These are phyloP conservation scores for Argyresthia albistria DNA, from an alignment of 2,888 invertebrate genomes.

Conservation along the genomic window DNA sequence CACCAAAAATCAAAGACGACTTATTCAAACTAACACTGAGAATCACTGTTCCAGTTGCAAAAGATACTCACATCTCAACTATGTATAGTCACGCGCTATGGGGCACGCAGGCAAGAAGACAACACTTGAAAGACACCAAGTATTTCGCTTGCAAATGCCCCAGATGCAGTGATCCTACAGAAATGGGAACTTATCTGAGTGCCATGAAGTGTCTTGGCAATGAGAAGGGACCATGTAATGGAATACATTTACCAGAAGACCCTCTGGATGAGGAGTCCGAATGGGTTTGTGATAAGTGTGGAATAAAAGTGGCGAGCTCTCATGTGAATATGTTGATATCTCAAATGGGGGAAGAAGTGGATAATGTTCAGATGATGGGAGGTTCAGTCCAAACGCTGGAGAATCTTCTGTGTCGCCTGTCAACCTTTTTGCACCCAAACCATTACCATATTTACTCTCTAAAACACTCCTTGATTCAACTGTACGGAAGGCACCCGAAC, in stretches of 20 bases:
- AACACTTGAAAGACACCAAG: constrained; percentile 84
- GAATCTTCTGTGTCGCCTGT: constrained; percentile 76
- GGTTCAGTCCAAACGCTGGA: constrained; percentile 75
- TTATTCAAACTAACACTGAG: constrained; percentile 78
- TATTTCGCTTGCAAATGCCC: constrained; percentile 83
- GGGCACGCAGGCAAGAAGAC: constrained; percentile 86
- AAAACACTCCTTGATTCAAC: constrained; percentile 85
- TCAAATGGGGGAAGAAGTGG: constrained; percentile 84
- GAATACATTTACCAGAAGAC: constrained; percentile 79
- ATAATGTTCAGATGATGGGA: constrained; percentile 74
- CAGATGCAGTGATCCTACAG: constrained; percentile 86
- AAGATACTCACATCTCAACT: constrained; percentile 83
- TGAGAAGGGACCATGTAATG: constrained; percentile 73
- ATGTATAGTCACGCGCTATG: constrained; percentile 92
- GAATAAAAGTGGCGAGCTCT: constrained; percentile 73
- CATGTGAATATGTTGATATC: constrained; percentile 79
- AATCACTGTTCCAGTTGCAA: constrained; percentile 76
- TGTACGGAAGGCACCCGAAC: constrained; percentile 80
- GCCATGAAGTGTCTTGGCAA: constrained; percentile 78
- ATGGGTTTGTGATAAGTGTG: constrained; percentile 83
- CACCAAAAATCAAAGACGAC: constrained; percentile 60
- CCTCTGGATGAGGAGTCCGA: constrained; percentile 80
- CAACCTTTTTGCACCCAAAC: constrained; percentile 84
- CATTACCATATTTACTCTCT: constrained; percentile 88
- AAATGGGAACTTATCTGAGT: constrained; percentile 82